Evolutionary conservation across 2,797 vertebrate genomes (phyloP), one percentile per base, ranked within the genome.

Genomic region (Ispidina lecontei): DNA sequence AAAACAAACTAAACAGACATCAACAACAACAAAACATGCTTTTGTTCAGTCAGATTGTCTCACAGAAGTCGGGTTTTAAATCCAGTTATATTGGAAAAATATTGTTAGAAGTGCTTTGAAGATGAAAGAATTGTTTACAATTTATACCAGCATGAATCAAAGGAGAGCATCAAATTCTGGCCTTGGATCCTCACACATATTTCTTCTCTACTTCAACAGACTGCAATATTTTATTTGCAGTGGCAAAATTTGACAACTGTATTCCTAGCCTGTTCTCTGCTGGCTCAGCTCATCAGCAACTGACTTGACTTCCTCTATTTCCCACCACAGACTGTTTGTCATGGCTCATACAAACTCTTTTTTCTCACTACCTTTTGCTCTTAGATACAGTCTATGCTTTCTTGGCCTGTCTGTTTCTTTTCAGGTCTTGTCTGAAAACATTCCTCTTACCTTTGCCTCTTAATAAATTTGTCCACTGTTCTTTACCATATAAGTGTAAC

Each of bases 401-500:
- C 46, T 33, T 83, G 69, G 58, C 8, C 3, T 83, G 65, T 84
- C 87, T 82, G 47, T 89, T 89, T 89, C 75, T 90, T 87, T 87
- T 79, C 43, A 59, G 20, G 28, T 80, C 75, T 91, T 68, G 22
- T 23, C 22, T 94, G 81, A 89, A 89, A 93, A 78, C 22, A 52
- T 33, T 95, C 47, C 17, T 93, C 93, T 93, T 87, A 91, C 62
- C 56, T 74, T 18, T 68, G 43, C 23, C 12, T 83, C 69, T 77
- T 91, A 72, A 85, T 95, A 93, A 87, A 31, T 89, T 63, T 84
- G 55, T 85, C 18, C 91, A 70, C 79, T 86, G 22, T 93, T 91
- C 91, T 87, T 92, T 91, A 91, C 58, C 71, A 8, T 87, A 78
- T 86, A 68, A 64, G 8, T 74, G 28, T 82, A 86, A 82, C 44